Evolutionary conservation across 2,797 vertebrate species (phyloP), one percentile per base, ranked within the genome.

Genomic region (Sebastes kiyomatsui): DNA sequence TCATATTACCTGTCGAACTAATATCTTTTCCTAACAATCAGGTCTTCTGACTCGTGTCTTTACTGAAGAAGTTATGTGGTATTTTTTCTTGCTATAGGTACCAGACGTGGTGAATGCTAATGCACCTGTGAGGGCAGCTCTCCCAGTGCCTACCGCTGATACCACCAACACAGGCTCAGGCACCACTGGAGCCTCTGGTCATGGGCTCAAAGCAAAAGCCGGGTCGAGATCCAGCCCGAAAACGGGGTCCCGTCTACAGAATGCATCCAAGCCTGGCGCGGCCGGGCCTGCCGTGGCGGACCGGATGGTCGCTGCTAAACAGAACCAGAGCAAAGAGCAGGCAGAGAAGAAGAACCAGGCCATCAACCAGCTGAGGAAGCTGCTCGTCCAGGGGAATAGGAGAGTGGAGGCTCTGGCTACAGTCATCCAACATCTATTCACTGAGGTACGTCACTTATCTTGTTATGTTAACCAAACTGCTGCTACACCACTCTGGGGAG

Each of bases 361-460:
- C 56, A 68, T 94, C 70, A 75, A 9, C 55, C 95, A 95, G 68
- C 91, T 96, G 67, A 92, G 82, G 79, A 93, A 76, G 66, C 88
- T 95, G 23, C 91, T 96, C 0, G 10, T 80, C n/a, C 94, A 94
- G 25, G 93, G 94, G 11, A 95, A 95, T 14, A 88, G 56, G 20
- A 88, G 78, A 27, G 91, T 95, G 78, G 95, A 96, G 83, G 95
- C 94, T 59, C 91, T 96, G 28, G 94, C 95, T n/a, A 85, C 90
- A 5, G 95, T 96, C 62, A 88, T 96, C 79, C 96, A 96, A 42
- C 94, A 96, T 55, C 75, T 96, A 67, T 95, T 95, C 77, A 79
- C 68, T 20, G 93, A 95, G 95, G 96, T 96, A 86, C 60, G 16
- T 6, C 3, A 52, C 1, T 52, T 22, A 2, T 67, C 18, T 46